Base-by-base conservation (phyloP, 2,797 vertebrate species). In the Pseudochromis fuscus region DNA sequence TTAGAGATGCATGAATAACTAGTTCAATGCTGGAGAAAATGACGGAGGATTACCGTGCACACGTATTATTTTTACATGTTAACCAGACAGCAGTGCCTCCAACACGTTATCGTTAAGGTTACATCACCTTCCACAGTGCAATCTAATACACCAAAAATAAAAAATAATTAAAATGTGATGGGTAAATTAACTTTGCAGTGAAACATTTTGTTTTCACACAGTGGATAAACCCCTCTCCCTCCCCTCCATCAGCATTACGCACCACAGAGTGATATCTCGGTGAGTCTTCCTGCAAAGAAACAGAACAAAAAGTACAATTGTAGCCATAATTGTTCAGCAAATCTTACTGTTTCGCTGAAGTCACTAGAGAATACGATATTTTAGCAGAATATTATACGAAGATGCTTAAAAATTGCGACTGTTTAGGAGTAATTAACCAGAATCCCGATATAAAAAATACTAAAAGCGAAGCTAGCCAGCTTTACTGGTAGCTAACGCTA, bases 231-330 rank as follows among this genome's bases (percentile, higher is more conserved):
- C 78, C 86, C 87, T 85, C 75, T n/a, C n/a, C n/a, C n/a, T n/a
- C n/a, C n/a, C n/a, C n/a, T n/a, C n/a, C n/a, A n/a, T n/a, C 83
- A 83, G 88, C 81, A 86, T 93, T 95, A 96, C 95, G 92, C 95
- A 96, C 95, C 96, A 95, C 95, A 93, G 82, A 90, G 94, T 95
- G 95, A 95, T 95, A 96, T 92, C 94, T 96, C 93, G 96, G 93
- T 83, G 96, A 95, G 91, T 97, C 96, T 95, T 97, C 96, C 95
- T 97, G 95, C 91, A 94, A 94, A 94, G 72, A 92, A 90, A 92
- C 89, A 90, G 89, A 92, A 93, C 93, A 91, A 94, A 93, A 91
- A 91, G 88, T 91, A 89, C 90, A 93, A 93, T 91, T 94, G 93
- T 93, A 90, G 92, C 91, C 90, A 90, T 50, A 87, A 88, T 64